Evolutionary conservation across 2,888 invertebrate species (phyloP).

Genomic region (Piscicola geometra): DNA sequence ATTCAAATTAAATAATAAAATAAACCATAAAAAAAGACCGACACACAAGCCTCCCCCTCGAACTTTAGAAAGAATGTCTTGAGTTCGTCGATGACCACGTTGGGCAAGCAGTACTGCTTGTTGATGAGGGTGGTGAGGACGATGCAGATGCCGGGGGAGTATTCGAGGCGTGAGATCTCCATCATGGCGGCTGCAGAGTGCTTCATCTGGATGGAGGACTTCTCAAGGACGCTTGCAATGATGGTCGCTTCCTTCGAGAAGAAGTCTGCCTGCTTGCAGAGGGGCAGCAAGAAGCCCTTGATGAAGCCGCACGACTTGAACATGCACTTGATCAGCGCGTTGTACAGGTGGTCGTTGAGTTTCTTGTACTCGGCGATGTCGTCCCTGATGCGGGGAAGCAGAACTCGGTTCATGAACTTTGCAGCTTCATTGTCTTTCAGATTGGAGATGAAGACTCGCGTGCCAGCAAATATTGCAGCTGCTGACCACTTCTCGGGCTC

Average conservation of each 20-base stretch:
- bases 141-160: conserved; percentile 81
- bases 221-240: conserved; percentile 81
- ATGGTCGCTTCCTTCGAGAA: conserved; percentile 75
- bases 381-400: conserved; percentile 82
- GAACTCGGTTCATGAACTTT: conserved; percentile 48
- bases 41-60: too few relatives aligned
- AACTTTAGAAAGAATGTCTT: conserved; percentile 88
- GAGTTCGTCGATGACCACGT: conserved; percentile 87
- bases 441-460: conserved; percentile 92
- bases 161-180: conserved; percentile 92
- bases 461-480: conserved; percentile 93
- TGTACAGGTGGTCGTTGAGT: conserved; percentile 91
- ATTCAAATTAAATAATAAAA: too few relatives aligned
- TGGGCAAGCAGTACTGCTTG: conserved; percentile 90
- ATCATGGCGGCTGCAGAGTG: conserved; percentile 91
- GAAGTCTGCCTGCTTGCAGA: conserved; percentile 60
- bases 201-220: conserved; percentile 84
- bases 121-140: conserved; percentile 88
- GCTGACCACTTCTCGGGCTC: conserved; percentile 95
- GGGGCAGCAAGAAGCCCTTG: conserved; percentile 72
- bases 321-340: conserved; percentile 59
- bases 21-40: background rate
- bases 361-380: conserved; percentile 91
- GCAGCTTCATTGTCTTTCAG: conserved; percentile 61
- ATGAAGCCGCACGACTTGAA: conserved; percentile 97